phyloP scores from a whole-genome alignment of 2,797 vertebrate species.

The Rhyacichthys aspro region DNA sequence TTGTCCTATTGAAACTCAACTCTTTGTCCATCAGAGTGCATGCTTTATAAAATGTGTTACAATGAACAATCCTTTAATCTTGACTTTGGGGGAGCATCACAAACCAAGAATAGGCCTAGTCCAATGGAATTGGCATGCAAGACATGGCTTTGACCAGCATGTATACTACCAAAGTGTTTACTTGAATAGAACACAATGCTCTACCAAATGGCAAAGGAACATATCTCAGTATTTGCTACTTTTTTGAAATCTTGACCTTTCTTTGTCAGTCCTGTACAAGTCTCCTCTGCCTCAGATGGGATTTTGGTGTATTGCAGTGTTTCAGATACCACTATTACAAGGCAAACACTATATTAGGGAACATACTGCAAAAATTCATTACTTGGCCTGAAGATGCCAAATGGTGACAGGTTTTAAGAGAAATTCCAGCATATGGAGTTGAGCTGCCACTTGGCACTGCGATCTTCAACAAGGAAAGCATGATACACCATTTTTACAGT shows the following conservation, averaged over 20 bases:
- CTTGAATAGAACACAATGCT: constrained; percentile 47
- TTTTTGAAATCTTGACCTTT: constrained; percentile 32
- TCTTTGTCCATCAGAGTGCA: constrained; percentile 74
- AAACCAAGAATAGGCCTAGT: constrained; percentile 63
- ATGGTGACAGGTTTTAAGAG: constrained; percentile 7
- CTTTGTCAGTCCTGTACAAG: constrained; percentile 21
- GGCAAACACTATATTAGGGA: constrained; percentile 64
- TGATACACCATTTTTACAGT: constrained; percentile 37
- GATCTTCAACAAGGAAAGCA: constrained; percentile 33
- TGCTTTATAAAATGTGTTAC: constrained; percentile 79
- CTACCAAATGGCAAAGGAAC: constrained; percentile 58
- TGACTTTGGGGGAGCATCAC: constrained; percentile 53
- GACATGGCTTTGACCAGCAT: constrained; percentile 70
- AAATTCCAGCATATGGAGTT: constrained; percentile 7
- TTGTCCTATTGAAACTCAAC: constrained; percentile 65
- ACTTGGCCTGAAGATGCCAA: neutral
- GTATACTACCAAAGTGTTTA: constrained; percentile 76
- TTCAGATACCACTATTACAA: constrained; percentile 25
- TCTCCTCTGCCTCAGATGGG: constrained; percentile 25
- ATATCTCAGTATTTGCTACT: constrained; percentile 53
- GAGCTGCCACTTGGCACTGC: constrained; percentile 33
- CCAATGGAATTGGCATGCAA: constrained; percentile 47
- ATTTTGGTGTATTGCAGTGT: constrained; percentile 24
- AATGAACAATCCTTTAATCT: constrained; percentile 72
- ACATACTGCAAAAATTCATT: constrained; percentile 6